Base-by-base conservation (phyloP, 1,140 invertebrate genomes). In the Trichonephila clavata region DNA sequence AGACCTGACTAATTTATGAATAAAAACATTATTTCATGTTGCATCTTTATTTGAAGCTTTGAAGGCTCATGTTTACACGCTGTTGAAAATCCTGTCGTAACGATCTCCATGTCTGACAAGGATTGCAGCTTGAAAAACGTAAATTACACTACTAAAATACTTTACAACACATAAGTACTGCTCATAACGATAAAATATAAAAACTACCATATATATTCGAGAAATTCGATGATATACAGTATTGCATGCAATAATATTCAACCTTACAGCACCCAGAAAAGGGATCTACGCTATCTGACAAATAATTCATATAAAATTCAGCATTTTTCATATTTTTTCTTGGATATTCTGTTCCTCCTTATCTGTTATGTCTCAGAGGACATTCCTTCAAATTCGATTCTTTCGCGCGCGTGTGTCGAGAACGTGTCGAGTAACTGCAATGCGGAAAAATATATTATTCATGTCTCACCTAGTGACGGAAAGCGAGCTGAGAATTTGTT, bases 391-490 rank as follows among this genome's bases (percentile, higher is more conserved):
- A 86, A 86, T 86, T 86, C 59, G 60, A 86, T 86, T 86, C 59
- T 65, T 86, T 7, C 7, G 84, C 60, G 60, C 84, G 84, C 27
- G 59, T 63, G 84, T 63, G 50, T 86, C n/a, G 24, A 61, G 27
- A 86, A 86, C 71, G 71, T 77, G 71, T 77, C 32, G 65, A 86
- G 27, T 61, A 27, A 68, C 86, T 89, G 65, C 86, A 89, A 68
- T 89, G 86, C 86, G 65, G 86, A 57, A 89, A 89, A 89, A 89
- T 89, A 63, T 89, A 89, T 89, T 89, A 89, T 89, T 89, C 86
- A 89, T 89, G 65, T 89, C 61, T 61, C 39, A 89, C 71, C 71
- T 77, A 39, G 20, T 60, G 50, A 27, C 57, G 59, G 59, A 61
- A 21, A 86, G 59, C 59, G 27, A 77, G 27, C 24, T 16, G 81